Evolutionary conservation across 2,797 vertebrate genomes (phyloP).

Genomic region (Echiichthys vipera): DNA sequence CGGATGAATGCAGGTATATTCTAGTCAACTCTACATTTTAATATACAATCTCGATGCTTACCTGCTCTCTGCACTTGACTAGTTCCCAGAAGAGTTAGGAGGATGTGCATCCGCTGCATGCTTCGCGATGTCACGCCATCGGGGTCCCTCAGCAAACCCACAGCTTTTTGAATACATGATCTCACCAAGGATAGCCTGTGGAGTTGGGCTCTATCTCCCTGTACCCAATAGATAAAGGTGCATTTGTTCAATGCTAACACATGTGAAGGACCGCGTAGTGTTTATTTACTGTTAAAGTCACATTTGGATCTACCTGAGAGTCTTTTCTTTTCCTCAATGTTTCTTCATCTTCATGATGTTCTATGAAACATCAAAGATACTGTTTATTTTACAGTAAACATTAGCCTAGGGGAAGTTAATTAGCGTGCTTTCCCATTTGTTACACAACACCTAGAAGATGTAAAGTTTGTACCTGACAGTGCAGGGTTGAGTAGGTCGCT

Average conservation of each 20-base stretch:
- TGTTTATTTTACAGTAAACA: background rate
- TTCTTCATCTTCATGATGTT: conserved; percentile 30
- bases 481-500: conserved; percentile 75
- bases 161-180: conserved; percentile 83
- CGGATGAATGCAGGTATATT: background rate
- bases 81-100: conserved; percentile 74
- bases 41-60: conserved; percentile 28
- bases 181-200: conserved; percentile 74
- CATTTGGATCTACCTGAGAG: conserved; percentile 22
- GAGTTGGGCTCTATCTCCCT: conserved; percentile 67
- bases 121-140: conserved; percentile 55
- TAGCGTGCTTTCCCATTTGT: background rate
- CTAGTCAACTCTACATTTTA: background rate
- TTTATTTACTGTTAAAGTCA: conserved; percentile 31
- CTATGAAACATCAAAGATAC: conserved; percentile 18
- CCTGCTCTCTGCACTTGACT: conserved; percentile 46
- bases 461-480: conserved; percentile 57
- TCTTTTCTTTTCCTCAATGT: background rate
- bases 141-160: conserved; percentile 78
- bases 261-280: background rate
- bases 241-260: too few relatives aligned
- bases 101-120: conserved; percentile 72
- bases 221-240: too few relatives aligned
- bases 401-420: background rate
- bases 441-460: background rate